Evolutionary conservation across 1,140 invertebrate species (phyloP), one percentile per base, ranked within the genome.

Genomic region (Hyles vespertilio): DNA sequence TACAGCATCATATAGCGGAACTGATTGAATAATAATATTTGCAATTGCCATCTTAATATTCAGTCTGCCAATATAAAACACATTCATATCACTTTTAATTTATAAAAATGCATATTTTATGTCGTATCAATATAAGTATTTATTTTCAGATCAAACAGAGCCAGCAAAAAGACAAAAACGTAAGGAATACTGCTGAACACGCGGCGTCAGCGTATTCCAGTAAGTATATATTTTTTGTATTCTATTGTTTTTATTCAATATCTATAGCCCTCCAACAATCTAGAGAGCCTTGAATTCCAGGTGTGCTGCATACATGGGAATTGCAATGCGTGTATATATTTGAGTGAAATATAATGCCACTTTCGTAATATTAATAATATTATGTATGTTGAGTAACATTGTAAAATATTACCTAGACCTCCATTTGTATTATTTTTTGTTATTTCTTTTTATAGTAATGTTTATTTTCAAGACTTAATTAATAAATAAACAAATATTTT

Each of bases 91-190:
- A 48, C 3, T 48, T 3, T 48, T 12, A 3, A 12, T n/a, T 6
- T 48, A 48, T 46, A 47, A 45, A 45, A 59, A 53, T 12, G 10
- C 45, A 54, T 32, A 22, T 22, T 22, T 22, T 22, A 22, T 22
- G 22, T 22, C 22, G 22, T 55, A 53, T 59, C 45, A 56, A 57
- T 54, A 51, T 59, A 55, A 54, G 58, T 33, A 51, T 58, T 59
- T n/a, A 33, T 10, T 59, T 77, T 74, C 67, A 87, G 84, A 85
- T 87, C 49, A 84, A 84, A 72, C 69, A 77, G 58, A 81, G 62
- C 63, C 75, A 79, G 45, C 77, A 82, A 56, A 79, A 72, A 55
- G 82, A 87, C 58, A 87, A 84, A 58, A 77, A 77, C 64, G 51
- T 64, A 40, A 69, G 77, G 33, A 75, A 79, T 56, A 36, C 65